Percentiles rank a stretch among this genome's conserved stretches.
Evolutionary conservation across 2,797 vertebrate species (phyloP).

Genomic region (Martes flavigula): DNA sequence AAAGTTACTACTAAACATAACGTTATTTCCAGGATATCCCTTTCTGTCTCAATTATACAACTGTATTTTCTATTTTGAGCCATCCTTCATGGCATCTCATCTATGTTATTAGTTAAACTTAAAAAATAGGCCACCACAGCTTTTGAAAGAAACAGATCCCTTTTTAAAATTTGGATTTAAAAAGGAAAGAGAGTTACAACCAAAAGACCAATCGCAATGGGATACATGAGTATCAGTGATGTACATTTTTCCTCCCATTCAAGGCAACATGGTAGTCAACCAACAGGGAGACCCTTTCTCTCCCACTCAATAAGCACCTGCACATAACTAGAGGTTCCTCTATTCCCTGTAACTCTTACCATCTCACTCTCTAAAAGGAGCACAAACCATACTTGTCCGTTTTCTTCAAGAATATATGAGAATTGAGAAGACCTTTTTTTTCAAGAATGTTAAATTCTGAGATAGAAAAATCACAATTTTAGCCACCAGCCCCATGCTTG

Average conservation of each 20-base stretch:
- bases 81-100: not conserved
- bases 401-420: not conserved
- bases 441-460: not conserved
- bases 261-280: not conserved
- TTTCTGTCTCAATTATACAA: constrained; percentile 65
- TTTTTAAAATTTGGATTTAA: not conserved
- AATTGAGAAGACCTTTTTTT: not conserved
- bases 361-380: not conserved
- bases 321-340: not conserved
- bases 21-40: constrained; percentile 65
- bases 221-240: not conserved
- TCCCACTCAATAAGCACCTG: not conserved
- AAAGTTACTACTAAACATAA: constrained; percentile 57
- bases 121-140: not conserved
- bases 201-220: not conserved
- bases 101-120: constrained; percentile 59
- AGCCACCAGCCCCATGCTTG: not conserved
- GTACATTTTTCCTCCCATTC: not conserved
- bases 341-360: not conserved
- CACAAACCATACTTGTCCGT: not conserved
- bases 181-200: not conserved
- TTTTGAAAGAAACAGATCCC: constrained; percentile 57
- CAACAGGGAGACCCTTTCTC: not conserved
- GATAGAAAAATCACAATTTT: not conserved
- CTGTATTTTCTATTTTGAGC: constrained; percentile 66